Conservation (phyloP, 2,888 invertebrate species). For the Lymantria monacha region DNA sequence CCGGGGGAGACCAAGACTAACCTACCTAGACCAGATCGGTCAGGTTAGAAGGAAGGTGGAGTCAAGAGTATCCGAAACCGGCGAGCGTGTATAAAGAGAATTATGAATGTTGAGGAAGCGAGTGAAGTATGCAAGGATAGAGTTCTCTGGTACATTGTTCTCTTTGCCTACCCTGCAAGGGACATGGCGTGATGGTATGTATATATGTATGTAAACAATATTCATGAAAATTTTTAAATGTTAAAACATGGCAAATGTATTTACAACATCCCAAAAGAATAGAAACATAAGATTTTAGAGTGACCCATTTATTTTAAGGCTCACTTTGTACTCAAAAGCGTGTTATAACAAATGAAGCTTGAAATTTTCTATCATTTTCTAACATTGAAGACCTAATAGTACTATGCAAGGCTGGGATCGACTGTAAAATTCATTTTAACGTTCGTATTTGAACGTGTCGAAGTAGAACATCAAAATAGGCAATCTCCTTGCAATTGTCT, state of each 20-base stretch:
- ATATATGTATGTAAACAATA: too few species aligned
- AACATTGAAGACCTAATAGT: neutral
- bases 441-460: neutral
- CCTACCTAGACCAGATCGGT: too few species aligned
- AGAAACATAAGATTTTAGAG: neutral
- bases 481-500: neutral
- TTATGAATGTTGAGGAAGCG: too few species aligned
- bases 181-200: too few species aligned
- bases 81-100: too few species aligned
- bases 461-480: neutral
- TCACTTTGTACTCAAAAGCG: neutral
- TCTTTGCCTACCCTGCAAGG: too few species aligned
- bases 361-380: conserved; percentile 5
- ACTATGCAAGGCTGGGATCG: neutral
- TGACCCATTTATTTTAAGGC: neutral
- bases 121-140: too few species aligned
- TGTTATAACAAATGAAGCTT: neutral
- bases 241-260: neutral
- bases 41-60: too few species aligned
- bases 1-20: too few species aligned
- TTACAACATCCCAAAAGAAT: neutral
- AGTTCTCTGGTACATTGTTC: too few species aligned
- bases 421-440: neutral
- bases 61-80: too few species aligned
- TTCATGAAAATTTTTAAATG: neutral